A percentile compares a stretch with the other conserved stretches of the same genome.
Conservation (phyloP, 2,888 invertebrate species). For the Chloroclysta siterata region DNA sequence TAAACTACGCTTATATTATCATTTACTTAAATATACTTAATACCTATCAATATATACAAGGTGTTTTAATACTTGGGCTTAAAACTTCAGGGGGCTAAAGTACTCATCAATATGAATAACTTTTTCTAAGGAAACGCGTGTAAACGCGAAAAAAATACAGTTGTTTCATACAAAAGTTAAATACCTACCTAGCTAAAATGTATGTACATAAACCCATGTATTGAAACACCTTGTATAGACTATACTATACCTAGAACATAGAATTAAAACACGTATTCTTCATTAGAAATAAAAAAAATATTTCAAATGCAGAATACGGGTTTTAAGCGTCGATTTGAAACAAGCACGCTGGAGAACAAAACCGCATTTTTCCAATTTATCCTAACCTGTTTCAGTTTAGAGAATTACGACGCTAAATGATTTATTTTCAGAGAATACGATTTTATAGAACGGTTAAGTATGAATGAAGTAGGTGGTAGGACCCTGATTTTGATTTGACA, state of each 20-base stretch:
- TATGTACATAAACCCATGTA: too few relatives aligned
- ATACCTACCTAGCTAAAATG: too few relatives aligned
- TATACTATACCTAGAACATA: too few relatives aligned
- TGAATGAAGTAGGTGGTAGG: not conserved
- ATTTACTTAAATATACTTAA: too few relatives aligned
- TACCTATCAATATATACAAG: not conserved
- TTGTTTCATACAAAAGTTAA: too few relatives aligned
- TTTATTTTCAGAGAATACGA: constrained; percentile 33
- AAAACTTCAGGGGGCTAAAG: too few relatives aligned
- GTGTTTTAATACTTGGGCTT: too few relatives aligned
- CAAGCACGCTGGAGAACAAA: constrained; percentile 18
- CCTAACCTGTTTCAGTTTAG: constrained; percentile 65
- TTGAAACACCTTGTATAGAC: too few relatives aligned
- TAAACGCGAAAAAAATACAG: too few relatives aligned
- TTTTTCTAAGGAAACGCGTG: too few relatives aligned
- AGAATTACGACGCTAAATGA: constrained; percentile 67
- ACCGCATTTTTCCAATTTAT: constrained; percentile 67
- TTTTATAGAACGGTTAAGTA: constrained; percentile 11
- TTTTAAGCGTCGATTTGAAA: not conserved
- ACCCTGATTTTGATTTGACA: not conserved
- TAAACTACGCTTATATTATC: not conserved
- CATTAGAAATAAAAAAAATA: not conserved
- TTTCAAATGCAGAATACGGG: not conserved
- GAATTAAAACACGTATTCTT: not conserved
- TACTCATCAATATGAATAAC: too few relatives aligned